Conservation (phyloP, 1,140 invertebrate genomes). For the Vollenhovia emeryi region DNA sequence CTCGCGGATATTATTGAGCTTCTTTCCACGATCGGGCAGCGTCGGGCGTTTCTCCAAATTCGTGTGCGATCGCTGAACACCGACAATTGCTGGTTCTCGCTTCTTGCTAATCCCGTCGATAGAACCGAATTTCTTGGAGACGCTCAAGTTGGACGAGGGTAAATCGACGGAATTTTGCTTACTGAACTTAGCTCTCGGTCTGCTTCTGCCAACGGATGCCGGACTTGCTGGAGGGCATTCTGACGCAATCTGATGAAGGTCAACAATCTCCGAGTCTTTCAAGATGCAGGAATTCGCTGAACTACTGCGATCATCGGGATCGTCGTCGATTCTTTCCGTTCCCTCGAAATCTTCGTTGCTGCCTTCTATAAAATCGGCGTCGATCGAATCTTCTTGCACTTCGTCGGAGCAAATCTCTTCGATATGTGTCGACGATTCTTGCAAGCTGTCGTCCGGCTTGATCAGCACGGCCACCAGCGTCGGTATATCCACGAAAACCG, state of each 20-base stretch:
- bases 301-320: conserved; percentile 39
- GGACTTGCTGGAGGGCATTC: neutral
- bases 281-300: conserved; percentile 37
- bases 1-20: conserved; percentile 74
- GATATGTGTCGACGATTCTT: conserved; percentile 68
- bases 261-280: conserved; percentile 19
- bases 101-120: conserved; percentile 69
- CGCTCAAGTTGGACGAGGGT: conserved; percentile 61
- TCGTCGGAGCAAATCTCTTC: conserved; percentile 77
- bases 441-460: conserved; percentile 74
- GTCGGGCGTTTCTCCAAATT: conserved; percentile 60
- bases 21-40: conserved; percentile 54
- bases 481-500: conserved; percentile 79
- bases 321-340: conserved; percentile 43
- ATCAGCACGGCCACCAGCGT: conserved; percentile 79
- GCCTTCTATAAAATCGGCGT: conserved; percentile 62
- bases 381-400: conserved; percentile 66
- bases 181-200: conserved; percentile 58
- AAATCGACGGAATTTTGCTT: conserved; percentile 75
- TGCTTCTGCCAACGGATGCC: neutral
- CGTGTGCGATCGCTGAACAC: conserved; percentile 71
- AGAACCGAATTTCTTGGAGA: conserved; percentile 71
- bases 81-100: conserved; percentile 6
- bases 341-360: conserved; percentile 42
- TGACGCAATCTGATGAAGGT: neutral